phyloP scores from a whole-genome alignment of 2,888 invertebrate species.

The Alentia gelatinosa region DNA sequence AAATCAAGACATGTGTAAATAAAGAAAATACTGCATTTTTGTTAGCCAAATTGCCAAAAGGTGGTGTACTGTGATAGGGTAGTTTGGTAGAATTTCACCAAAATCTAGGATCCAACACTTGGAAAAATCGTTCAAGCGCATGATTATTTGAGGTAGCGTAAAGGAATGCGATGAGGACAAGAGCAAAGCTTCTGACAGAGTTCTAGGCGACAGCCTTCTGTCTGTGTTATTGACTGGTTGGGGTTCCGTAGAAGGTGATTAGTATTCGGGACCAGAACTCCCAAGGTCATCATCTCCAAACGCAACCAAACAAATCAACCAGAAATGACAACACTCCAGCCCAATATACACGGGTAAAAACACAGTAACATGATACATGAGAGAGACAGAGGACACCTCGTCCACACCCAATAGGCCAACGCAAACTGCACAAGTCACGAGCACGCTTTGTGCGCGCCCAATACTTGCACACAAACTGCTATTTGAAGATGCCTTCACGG shows the following conservation, averaged over 20 bases:
- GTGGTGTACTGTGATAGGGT: no score
- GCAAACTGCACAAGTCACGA: constrained; percentile 25
- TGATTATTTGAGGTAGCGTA: no score
- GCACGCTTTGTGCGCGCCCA: background rate
- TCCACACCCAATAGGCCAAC: background rate
- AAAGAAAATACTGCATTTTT: no score
- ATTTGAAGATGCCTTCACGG: background rate
- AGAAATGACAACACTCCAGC: constrained; percentile 36
- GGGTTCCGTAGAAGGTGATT: background rate
- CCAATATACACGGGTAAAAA: constrained; percentile 34
- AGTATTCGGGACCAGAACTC: background rate
- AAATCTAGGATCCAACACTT: no score
- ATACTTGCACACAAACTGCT: background rate
- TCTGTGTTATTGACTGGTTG: background rate
- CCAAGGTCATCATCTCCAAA: constrained; percentile 7
- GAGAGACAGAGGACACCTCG: background rate
- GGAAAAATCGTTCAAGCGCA: no score
- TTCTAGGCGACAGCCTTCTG: no score
- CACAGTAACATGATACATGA: constrained; percentile 21
- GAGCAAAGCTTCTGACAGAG: no score
- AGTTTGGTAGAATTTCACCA: no score
- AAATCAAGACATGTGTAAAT: no score
- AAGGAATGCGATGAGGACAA: no score
- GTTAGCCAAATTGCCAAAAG: no score
- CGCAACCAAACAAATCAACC: constrained; percentile 40